Percentiles rank a stretch among this genome's conserved stretches.
These are phyloP conservation scores for Oncorhynchus gorbuscha DNA, from an alignment of 2,113 vertebrate genomes.

Conservation along the genomic window DNA sequence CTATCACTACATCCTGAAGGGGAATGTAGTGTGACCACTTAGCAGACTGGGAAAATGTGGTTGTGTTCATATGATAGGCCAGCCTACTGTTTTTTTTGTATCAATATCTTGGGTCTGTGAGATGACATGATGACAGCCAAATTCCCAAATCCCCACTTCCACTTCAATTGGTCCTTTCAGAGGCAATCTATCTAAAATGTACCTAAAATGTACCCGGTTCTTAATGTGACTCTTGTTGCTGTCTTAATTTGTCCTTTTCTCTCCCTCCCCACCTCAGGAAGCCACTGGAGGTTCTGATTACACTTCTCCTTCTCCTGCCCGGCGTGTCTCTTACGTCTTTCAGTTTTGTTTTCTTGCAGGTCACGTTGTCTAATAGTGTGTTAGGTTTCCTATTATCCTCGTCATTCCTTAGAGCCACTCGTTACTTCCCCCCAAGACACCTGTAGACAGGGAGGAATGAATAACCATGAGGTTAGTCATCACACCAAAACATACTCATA, in stretches of 20 bases:
- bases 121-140: background rate
- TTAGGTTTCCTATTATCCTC: background rate
- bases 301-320: background rate
- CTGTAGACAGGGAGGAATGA: background rate
- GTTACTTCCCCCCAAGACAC: background rate
- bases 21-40: background rate
- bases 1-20: no score
- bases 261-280: constrained; percentile 4
- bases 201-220: background rate
- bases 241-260: no score
- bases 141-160: background rate
- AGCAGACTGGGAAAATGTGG: background rate
- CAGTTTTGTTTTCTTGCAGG: background rate
- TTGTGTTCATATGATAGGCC: background rate
- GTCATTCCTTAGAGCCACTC: background rate
- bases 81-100: background rate
- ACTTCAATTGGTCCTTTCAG: background rate
- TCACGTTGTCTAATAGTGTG: background rate
- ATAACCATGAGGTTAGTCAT: background rate
- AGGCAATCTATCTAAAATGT: background rate
- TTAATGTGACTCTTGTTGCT: background rate
- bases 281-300: background rate
- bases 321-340: no score
- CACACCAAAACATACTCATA: background rate
- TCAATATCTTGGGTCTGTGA: background rate